Evolutionary conservation across 2,113 vertebrate species (phyloP), one percentile per base, ranked within the genome.

Genomic region (Toxostoma redivivum): DNA sequence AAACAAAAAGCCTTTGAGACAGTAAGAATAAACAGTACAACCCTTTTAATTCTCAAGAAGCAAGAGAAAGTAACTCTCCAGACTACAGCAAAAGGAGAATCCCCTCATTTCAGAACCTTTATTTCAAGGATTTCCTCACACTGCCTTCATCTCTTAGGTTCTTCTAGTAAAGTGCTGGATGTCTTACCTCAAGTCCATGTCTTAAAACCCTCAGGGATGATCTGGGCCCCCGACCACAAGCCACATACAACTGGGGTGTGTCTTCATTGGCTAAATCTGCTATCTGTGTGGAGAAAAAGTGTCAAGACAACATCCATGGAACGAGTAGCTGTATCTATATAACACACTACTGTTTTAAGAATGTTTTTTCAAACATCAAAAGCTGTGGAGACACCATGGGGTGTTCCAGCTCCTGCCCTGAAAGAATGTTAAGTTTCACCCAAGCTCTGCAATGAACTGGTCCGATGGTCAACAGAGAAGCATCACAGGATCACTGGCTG

Each of bases 251-350:
- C 94, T 99, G 99, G 35, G 99, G 99, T 25, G 99, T 99, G 93
- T 99, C 99, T 95, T 99, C 99, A 94, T 99, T 99, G 67, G 99
- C 99, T 97, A 99, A 96, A 98, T 99, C 99, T 20, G 99, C 99
- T 96, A 99, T 99, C 99, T 99, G 96, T 23, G 50, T 9, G 81
- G 20, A 84, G 42, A 91, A 58, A 64, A 9, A 37, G 69, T 1
- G 4, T 72, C 53, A 89, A 70, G 70, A 78, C 15, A 45, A 12
- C 1, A 57, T 2, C 19, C 11, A 15, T 0, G 4, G 80, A 28
- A 65, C 1, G 1, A 62, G 21, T 33, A 91, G 58, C 17, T 17
- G 5, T 24, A 9, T 2, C 7, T 4, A 20, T 28, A 3, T 1
- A 8, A n/a, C 33, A 57, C 15, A 21, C 24, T 53, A 50, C 13